These are phyloP conservation scores for Pecten maximus DNA, from an alignment of 2,888 invertebrate species.

Conservation along the genomic window DNA sequence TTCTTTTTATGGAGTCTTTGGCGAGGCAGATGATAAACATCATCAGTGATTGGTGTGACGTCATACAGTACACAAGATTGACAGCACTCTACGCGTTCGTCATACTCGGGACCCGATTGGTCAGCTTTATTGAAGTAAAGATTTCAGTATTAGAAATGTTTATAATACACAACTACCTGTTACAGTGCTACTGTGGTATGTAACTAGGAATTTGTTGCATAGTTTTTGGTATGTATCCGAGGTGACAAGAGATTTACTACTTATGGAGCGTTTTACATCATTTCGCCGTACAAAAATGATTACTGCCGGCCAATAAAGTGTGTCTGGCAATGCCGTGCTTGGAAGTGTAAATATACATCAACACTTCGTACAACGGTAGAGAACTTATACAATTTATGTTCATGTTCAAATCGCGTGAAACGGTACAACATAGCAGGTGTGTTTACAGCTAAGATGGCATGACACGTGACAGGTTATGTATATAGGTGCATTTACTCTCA, in stretches of 20 bases:
- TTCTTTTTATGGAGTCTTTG: too few species aligned
- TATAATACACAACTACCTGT: too few species aligned
- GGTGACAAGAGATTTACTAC: not conserved
- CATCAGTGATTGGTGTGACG: too few species aligned
- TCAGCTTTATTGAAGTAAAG: too few species aligned
- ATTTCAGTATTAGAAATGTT: too few species aligned
- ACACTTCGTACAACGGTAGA: not conserved
- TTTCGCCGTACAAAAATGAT: not conserved
- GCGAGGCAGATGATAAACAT: too few species aligned
- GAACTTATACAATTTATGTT: not conserved
- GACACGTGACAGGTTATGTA: not conserved
- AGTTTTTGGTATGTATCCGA: too few species aligned
- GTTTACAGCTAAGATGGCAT: not conserved
- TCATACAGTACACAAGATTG: too few species aligned
- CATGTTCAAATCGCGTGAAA: constrained; percentile 22
- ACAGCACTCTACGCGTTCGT: too few species aligned
- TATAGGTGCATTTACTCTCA: not conserved
- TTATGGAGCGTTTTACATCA: not conserved
- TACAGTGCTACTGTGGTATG: too few species aligned
- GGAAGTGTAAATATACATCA: not conserved
- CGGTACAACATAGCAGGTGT: not conserved
- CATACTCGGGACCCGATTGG: too few species aligned
- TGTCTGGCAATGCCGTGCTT: not conserved
- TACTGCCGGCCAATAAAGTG: not conserved
- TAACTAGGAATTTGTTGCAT: too few species aligned